Percentiles rank a stretch among this genome's conserved stretches.
These are phyloP conservation scores for Myrmophylax atrothorax DNA, from an alignment of 2,113 vertebrate genomes.

Conservation along the genomic window DNA sequence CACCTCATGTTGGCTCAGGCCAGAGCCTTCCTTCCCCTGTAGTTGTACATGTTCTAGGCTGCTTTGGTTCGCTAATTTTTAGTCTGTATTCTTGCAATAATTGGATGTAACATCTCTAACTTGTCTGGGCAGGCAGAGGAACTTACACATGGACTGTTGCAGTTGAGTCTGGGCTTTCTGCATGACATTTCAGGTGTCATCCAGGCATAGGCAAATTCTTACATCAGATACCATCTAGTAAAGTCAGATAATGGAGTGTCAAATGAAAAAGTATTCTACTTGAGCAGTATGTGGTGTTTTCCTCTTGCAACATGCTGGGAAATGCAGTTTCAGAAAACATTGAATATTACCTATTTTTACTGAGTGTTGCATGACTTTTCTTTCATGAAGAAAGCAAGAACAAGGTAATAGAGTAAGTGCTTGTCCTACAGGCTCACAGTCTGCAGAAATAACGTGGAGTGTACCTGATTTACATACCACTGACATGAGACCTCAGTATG, in stretches of 20 bases:
- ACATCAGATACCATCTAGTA: not conserved
- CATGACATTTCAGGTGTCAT: not conserved
- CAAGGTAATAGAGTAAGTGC: not conserved
- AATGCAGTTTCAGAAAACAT: not conserved
- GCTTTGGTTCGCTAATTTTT: not conserved
- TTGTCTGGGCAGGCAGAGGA: not conserved
- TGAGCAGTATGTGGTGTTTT: not conserved
- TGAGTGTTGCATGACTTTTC: not conserved
- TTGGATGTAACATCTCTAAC: not conserved
- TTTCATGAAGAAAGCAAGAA: not conserved
- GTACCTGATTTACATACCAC: fast-evolving
- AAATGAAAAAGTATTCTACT: not conserved
- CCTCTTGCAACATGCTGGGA: not conserved
- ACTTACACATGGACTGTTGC: not conserved
- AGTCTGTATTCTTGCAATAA: not conserved
- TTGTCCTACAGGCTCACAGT: not conserved
- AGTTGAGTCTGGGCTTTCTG: not conserved
- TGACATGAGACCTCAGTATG: not conserved
- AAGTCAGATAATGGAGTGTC: not conserved
- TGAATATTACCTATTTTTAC: not conserved
- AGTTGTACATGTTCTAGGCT: not conserved
- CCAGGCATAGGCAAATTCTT: not conserved
- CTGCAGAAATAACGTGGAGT: not conserved
- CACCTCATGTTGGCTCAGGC: not conserved
- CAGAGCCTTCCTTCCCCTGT: not conserved